Evolutionary conservation across 2,797 vertebrate genomes (phyloP), one percentile per base, ranked within the genome.

Genomic region (Pseudopleuronectes americanus): DNA sequence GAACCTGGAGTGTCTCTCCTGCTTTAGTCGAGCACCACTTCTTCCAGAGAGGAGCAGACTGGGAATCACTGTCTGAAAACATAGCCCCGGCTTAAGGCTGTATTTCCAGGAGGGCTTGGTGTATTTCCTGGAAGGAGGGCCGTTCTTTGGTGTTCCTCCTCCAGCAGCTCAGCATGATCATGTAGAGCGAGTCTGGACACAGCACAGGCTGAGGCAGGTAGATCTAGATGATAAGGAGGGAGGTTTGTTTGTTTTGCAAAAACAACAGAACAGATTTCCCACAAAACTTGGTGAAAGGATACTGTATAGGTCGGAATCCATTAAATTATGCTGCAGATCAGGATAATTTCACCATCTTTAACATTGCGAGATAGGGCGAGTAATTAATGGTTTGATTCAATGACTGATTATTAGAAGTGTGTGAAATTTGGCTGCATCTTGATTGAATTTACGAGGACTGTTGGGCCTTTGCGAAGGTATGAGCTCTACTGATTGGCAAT

Each of bases 161-260:
- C 98, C 98, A 99, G 90, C 98, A 99, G 89, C 95, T 96, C 85
- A 99, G 94, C 98, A 99, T 98, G 91, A 99, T 92, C 94, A 96
- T 97, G 93, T 99, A 99, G 88, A 99, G 93, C 13, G 94, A 88
- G 87, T 98, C 96, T 6, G 96, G 96, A 86, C 98, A 99, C 76
- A 97, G 89, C 54, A 93, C 77, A 3, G 98, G 98, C 92, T 99
- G 97, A 43, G 97, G 96, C 83, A 99, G 95, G 88, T 99, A 98
- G 56, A 94, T 96, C 98, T 99, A 55, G 24, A 45, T 17, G 2
- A 14, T 19, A 70, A 5, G 23, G 8, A 26, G 8, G 57, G 26
- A 49, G 47, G 28, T 31, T 31, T 31, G 28, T 31, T 31, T 31
- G 28, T 33, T 33, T 33, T 8, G 31, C 31, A 33, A 33, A 33